Evolutionary conservation across 2,888 invertebrate genomes (phyloP).

Genomic region (Pachymerium ferrugineum): DNA sequence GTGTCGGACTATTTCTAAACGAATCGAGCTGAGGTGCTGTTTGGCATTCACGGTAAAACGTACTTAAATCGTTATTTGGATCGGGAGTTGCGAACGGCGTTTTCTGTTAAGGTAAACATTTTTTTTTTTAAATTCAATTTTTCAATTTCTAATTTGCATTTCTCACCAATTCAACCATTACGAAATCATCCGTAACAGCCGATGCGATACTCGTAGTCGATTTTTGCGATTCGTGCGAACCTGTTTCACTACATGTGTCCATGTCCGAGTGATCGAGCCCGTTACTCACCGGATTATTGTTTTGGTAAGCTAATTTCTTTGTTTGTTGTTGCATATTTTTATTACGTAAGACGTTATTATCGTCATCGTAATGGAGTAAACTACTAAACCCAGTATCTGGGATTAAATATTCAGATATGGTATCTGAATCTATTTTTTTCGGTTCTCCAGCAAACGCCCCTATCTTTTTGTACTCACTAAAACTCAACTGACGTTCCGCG

Average conservation of each 20-base stretch:
- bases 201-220: constrained; percentile 51
- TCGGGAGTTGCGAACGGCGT: constrained; percentile 68
- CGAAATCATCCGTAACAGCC: constrained; percentile 60
- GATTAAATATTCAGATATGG: constrained; percentile 36
- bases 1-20: constrained; percentile 52
- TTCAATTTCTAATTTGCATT: constrained; percentile 34
- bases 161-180: constrained; percentile 66
- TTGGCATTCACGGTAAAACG: constrained; percentile 73
- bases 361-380: constrained; percentile 40
- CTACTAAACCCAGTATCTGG: constrained; percentile 45
- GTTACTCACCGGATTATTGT: constrained; percentile 31
- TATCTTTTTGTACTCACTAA: constrained; percentile 41
- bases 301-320: constrained; percentile 24
- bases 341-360: constrained; percentile 1
- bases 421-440: constrained; percentile 36
- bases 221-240: constrained; percentile 46
- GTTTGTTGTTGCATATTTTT: not conserved
- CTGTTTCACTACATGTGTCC: constrained; percentile 27
- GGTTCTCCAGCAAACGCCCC: constrained; percentile 43
- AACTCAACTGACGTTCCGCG: constrained; percentile 40
- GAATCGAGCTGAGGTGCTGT: constrained; percentile 59
- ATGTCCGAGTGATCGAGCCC: constrained; percentile 31
- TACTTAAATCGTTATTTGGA: constrained; percentile 67
- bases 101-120: constrained; percentile 56
- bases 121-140: not conserved